Conservation (phyloP, 2,888 invertebrate genomes). For the Oxycera nigricornis region DNA sequence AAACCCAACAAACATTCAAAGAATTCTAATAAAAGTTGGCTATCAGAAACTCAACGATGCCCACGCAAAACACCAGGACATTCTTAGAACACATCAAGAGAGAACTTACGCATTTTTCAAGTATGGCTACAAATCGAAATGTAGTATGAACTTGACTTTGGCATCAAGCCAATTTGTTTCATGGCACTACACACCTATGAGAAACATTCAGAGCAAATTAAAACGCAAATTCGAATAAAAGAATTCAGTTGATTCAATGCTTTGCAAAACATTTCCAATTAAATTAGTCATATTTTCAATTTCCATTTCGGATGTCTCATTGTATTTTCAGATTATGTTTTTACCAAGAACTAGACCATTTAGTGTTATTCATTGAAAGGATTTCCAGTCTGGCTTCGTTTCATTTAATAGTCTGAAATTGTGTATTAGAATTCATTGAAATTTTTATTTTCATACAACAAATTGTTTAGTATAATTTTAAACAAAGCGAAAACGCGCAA, state of each 20-base stretch:
- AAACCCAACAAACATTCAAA: neutral
- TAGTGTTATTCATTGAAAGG: too few relatives aligned
- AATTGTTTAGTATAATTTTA: too few relatives aligned
- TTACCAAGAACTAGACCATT: too few relatives aligned
- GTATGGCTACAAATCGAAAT: neutral
- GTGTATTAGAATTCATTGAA: too few relatives aligned
- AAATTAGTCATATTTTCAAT: neutral
- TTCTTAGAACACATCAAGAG: neutral
- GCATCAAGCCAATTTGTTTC: conserved; percentile 6
- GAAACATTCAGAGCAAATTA: neutral
- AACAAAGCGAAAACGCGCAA: too few relatives aligned
- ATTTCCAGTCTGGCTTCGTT: too few relatives aligned
- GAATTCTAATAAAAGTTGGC: neutral
- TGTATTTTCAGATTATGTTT: neutral
- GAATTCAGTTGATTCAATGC: neutral
- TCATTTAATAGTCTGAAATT: too few relatives aligned
- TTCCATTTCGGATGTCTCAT: neutral
- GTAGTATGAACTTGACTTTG: conserved; percentile 33
- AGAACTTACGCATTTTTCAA: neutral
- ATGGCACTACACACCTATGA: neutral
- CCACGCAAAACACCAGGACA: neutral
- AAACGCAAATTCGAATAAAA: neutral
- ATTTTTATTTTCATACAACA: too few relatives aligned
- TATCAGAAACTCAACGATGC: neutral
- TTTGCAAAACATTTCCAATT: neutral